phyloP scores from a whole-genome alignment of 2,888 invertebrate genomes.

The Diarsia rubi region DNA sequence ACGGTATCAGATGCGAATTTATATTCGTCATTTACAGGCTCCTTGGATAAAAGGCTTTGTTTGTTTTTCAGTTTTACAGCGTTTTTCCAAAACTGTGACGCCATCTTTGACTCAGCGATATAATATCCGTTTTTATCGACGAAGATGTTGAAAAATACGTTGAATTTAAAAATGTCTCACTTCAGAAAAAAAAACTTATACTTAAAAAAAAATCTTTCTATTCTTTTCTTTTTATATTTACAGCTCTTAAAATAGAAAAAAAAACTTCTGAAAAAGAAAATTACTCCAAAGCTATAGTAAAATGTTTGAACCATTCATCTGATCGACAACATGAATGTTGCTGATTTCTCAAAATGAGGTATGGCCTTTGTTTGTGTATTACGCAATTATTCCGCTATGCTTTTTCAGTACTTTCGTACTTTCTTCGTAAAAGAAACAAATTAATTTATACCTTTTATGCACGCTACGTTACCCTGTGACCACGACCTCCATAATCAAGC shows the following conservation, averaged over 20 bases:
- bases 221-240: background rate
- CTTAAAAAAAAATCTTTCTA: background rate
- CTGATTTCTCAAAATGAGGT: background rate
- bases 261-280: background rate
- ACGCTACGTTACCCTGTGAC: background rate
- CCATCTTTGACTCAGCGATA: background rate
- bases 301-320: background rate
- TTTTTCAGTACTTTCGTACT: background rate
- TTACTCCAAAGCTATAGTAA: background rate
- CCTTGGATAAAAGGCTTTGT: slow-evolving; percentile 27
- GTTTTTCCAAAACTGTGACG: background rate
- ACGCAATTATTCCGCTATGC: background rate
- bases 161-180: background rate
- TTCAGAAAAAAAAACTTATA: background rate
- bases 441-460: background rate
- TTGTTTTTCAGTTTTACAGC: slow-evolving; percentile 8
- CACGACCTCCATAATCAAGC: background rate
- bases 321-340: background rate
- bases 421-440: background rate
- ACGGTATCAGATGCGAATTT: slow-evolving; percentile 53
- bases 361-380: background rate
- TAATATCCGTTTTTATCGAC: background rate
- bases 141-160: background rate
- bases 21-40: slow-evolving; percentile 51
- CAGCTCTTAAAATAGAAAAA: background rate